A percentile compares a stretch with the other conserved stretches of the same genome.
These are phyloP conservation scores for Megaceryle maxima DNA, from an alignment of 2,113 vertebrate genomes.

Conservation along the genomic window DNA sequence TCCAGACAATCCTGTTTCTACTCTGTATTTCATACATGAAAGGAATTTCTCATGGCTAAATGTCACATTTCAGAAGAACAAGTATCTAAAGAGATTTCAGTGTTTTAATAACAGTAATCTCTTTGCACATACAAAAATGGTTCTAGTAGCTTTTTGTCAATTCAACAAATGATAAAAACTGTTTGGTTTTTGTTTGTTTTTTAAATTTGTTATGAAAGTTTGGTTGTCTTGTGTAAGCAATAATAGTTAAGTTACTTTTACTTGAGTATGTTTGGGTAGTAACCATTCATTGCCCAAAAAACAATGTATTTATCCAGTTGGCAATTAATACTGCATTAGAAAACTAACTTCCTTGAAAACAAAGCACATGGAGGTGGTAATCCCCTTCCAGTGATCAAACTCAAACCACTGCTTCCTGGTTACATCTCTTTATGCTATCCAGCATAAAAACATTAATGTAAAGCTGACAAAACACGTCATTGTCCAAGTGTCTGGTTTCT, in stretches of 20 bases:
- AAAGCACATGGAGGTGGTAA: neutral
- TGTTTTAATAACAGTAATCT: neutral
- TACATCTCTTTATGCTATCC: neutral
- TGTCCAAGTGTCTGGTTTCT: neutral
- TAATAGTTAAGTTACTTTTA: neutral
- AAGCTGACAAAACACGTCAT: neutral
- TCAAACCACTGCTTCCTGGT: neutral
- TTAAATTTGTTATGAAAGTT: neutral
- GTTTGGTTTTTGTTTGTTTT: neutral
- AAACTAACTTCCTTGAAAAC: neutral
- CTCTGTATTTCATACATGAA: neutral
- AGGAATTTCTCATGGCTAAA: neutral
- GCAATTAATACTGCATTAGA: neutral
- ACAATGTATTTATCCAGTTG: neutral
- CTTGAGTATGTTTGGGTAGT: neutral
- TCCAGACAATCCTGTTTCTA: neutral
- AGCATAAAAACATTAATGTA: neutral
- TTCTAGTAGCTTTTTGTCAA: neutral
- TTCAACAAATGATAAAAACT: neutral
- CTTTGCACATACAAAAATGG: neutral
- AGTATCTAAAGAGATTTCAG: neutral
- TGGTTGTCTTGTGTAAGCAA: neutral
- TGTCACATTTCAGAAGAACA: neutral
- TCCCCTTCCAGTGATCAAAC: neutral
- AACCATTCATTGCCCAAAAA: neutral